Base-by-base conservation (phyloP, 2,888 invertebrate species). In the Epirrita christyi region DNA sequence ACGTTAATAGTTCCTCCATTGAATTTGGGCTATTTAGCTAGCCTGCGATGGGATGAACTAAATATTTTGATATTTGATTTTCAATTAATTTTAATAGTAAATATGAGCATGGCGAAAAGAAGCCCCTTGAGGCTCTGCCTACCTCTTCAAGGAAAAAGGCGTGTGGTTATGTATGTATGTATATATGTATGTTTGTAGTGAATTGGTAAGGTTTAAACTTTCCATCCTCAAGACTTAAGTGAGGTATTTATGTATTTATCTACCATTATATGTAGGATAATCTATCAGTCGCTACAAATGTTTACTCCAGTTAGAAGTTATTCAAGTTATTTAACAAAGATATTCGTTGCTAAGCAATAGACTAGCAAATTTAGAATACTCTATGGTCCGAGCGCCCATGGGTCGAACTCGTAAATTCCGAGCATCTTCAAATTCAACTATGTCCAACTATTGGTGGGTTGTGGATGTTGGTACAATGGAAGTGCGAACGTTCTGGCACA, bases 381-480 rank as follows among this genome's bases (percentile, higher is more conserved):
- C 83, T 79, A 81, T 80, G 75, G 76, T 59, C 75, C 72, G 76
- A 75, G 78, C 86, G 80, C 88, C 89, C 88, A 86, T 86, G 82
- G 88, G 83, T 78, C 80, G 75, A 78, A 88, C 88, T 90, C 88
- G 87, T 88, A 86, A 89, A 90, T 90, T 89, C 85, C 84, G 63
- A 79, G 82, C 88, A 80, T 89, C 90, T 90, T 88, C 88, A 88
- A 87, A 89, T 88, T 88, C 88, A 90, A 90, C 90, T 90, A 89
- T 90, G 88, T 86, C 83, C 78, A 89, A 90, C 88, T 90, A 88
- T 88, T 86, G 88, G 82, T 78, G 78, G 73, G 76, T 68, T 70
- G 53, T 8, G 49, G 85, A 84, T 72, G 8, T 78, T 69, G 0
- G 61, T 52, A 37, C 8, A 34, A 76, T 85, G 61, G 88, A 88